phyloP scores from a whole-genome alignment of 2,888 invertebrate genomes.

The Pseudococcus jackbeardsleyi region DNA sequence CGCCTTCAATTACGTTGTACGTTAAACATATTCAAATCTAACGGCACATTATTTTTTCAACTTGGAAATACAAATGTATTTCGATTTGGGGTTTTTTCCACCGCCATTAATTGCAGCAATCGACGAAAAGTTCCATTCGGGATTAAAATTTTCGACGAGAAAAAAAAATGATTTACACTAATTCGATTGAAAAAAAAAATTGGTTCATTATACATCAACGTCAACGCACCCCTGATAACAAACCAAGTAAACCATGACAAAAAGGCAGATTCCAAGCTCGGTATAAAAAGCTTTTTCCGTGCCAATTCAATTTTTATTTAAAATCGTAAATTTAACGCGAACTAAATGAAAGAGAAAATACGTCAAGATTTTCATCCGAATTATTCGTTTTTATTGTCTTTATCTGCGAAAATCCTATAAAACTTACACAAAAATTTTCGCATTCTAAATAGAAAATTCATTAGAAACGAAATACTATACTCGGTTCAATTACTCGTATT shows the following conservation, averaged over 20 bases:
- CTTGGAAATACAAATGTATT: too few species aligned
- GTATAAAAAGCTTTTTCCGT: constrained; percentile 12
- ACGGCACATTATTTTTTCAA: too few species aligned
- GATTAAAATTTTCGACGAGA: neutral
- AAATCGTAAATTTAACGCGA: constrained; percentile 22
- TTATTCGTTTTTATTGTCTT: constrained; percentile 12
- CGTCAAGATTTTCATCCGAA: neutral
- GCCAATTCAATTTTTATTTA: constrained; percentile 12
- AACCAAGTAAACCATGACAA: constrained; percentile 7
- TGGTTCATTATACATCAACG: neutral
- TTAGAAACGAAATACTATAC: neutral
- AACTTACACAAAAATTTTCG: neutral
- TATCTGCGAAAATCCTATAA: neutral
- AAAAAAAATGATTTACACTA: neutral
- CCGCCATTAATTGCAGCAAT: neutral
- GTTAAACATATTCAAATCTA: neutral
- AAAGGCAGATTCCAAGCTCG: neutral
- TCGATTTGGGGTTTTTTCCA: neutral
- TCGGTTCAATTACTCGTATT: neutral
- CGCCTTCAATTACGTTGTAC: neutral
- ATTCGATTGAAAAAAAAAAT: neutral
- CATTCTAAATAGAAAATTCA: neutral
- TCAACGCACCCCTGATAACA: neutral
- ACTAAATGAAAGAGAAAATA: neutral
- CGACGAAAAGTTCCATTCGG: neutral